Conservation (phyloP, 2,113 vertebrate species). For the Oxyura jamaicensis region DNA sequence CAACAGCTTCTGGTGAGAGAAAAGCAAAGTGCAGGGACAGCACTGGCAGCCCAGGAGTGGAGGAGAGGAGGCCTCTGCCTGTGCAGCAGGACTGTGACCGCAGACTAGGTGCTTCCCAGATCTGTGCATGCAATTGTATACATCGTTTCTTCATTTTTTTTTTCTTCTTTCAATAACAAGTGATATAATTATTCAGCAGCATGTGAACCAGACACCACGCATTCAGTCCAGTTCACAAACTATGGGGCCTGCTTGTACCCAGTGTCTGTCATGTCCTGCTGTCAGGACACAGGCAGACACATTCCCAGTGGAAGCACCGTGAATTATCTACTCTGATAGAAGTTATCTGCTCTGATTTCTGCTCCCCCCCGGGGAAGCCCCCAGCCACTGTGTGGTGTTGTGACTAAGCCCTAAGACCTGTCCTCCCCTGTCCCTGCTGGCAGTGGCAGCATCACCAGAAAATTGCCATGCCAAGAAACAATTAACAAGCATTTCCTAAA, state of each 20-base stretch:
- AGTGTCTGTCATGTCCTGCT: too few species aligned
- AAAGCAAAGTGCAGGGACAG: not conserved
- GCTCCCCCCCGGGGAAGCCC: not conserved
- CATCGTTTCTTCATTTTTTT: fast-evolving
- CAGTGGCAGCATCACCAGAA: not conserved
- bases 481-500: not conserved
- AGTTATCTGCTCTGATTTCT: not conserved
- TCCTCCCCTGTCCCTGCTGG: not conserved
- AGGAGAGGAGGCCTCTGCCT: not conserved
- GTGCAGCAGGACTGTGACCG: not conserved
- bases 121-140: not conserved
- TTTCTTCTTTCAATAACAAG: not conserved
- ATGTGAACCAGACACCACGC: too few species aligned
- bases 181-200: not conserved
- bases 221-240: too few species aligned
- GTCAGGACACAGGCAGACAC: too few species aligned
- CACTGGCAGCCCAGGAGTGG: not conserved
- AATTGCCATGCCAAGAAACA: not conserved
- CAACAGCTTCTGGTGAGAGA: not conserved
- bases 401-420: not conserved
- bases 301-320: not conserved
- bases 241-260: not conserved
- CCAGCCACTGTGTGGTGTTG: not conserved
- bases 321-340: not conserved
- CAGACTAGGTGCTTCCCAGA: not conserved